Base-by-base conservation (phyloP, 2,113 vertebrate genomes). In the Oreochromis spilurus region DNA sequence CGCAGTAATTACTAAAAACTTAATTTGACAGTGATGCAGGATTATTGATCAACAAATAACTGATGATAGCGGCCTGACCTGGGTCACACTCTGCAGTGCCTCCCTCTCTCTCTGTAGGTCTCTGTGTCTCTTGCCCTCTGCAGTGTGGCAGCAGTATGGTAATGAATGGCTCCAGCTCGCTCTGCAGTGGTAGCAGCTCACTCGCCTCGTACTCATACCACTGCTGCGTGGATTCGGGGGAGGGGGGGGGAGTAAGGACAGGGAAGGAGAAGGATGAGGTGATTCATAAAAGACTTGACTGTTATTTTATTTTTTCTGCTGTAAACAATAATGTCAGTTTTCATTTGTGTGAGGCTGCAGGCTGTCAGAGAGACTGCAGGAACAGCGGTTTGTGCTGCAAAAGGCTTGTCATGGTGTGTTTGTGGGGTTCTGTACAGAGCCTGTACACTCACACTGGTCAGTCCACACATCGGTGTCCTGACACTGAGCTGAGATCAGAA, bases 61-160 rank as follows among this genome's bases (percentile, higher is more conserved):
- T 62, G 86, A 85, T 93, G 79, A 78, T 31, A 38, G 55, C 34
- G 5, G 53, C 48, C 50, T 70, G 85, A 89, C 72, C 87, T 5
- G 16, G 50, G 79, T 79, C 89, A 38, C 84, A 54, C 5, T 77
- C 78, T 92, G 85, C 91, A 89, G 87, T n/a, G 26, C 75, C 82
- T 81, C 80, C 58, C 55, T 85, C 78, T 79, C n/a, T 86, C n/a
- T 86, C 31, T 84, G 7, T 85, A 12, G 80, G 60, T 48, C 13
- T 85, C 24, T 77, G 57, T 77, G 57, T 88, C 86, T 88, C 86
- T 87, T 79, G 67, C 78, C 81, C 84, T 81, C 81, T 92, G 85
- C 90, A 86, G 82, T 84, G 29, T 81, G 81, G 79, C 14, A 92
- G 86, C 87, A 70, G 89, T 81, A 75, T 90, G 89, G 48, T 91